Conservation (phyloP, 2,888 invertebrate genomes). For the Drepana falcataria region DNA sequence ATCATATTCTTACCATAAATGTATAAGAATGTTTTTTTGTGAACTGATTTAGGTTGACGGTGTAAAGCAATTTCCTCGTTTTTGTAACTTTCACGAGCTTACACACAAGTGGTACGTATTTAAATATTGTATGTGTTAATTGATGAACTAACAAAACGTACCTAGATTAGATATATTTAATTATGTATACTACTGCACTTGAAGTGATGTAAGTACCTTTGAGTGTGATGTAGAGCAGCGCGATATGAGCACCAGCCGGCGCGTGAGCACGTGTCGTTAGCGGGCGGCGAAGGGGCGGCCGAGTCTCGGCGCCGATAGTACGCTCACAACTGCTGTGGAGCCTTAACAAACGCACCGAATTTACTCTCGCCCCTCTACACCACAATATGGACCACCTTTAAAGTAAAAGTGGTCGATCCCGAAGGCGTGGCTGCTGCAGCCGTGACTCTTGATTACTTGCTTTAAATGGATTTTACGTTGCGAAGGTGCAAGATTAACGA, state of each 20-base stretch:
- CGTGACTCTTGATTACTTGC: constrained; percentile 43
- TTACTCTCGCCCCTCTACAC: constrained; percentile 53
- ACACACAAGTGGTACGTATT: too few relatives aligned
- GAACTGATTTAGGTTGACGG: too few relatives aligned
- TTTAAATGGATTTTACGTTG: constrained; percentile 31
- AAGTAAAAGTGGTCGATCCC: constrained; percentile 74
- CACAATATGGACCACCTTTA: constrained; percentile 37
- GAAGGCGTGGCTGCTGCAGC: constrained; percentile 54
- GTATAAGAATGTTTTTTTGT: too few relatives aligned
- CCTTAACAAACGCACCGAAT: constrained; percentile 34
- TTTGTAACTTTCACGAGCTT: too few relatives aligned
- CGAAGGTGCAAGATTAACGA: constrained; percentile 43
- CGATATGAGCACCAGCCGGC: constrained; percentile 21
- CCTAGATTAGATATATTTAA: constrained; percentile 11
- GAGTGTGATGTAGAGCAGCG: constrained; percentile 4
- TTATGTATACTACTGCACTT: constrained; percentile 17
- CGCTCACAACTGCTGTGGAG: constrained; percentile 39
- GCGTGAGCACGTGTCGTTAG: constrained; percentile 32
- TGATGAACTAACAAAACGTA: constrained; percentile 11
- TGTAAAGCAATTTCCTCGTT: too few relatives aligned
- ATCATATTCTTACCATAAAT: too few relatives aligned
- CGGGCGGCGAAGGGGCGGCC: constrained; percentile 33
- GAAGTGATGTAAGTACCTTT: constrained; percentile 11
- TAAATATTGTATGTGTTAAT: too few relatives aligned
- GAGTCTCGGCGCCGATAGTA: constrained; percentile 37